phyloP scores from a whole-genome alignment of 2,888 invertebrate species.

The Dicyrtomina minuta region DNA sequence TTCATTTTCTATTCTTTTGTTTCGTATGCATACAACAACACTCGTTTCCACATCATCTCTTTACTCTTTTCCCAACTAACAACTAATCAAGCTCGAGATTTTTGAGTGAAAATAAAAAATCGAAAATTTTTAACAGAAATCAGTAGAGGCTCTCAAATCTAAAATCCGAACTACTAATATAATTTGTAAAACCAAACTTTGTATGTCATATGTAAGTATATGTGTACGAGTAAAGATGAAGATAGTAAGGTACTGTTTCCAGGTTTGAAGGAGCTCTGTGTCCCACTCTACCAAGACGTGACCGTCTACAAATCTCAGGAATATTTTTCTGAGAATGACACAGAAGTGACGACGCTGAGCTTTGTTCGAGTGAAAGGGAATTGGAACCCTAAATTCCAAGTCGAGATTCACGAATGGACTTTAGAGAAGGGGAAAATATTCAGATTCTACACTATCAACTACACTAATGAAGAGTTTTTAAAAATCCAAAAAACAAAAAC shows the following conservation, averaged over 20 bases:
- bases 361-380: slow-evolving; percentile 31
- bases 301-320: slow-evolving; percentile 46
- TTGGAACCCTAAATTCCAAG: slow-evolving; percentile 40
- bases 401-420: slow-evolving; percentile 54
- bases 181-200: too few relatives aligned
- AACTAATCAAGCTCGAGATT: not conserved
- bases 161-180: too few relatives aligned
- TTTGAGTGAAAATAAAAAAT: not conserved
- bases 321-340: slow-evolving; percentile 42
- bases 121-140: not conserved
- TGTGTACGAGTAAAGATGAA: too few relatives aligned
- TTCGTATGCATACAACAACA: too few relatives aligned
- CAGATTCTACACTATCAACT: slow-evolving; percentile 47
- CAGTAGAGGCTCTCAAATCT: too few relatives aligned
- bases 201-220: too few relatives aligned
- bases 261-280: slow-evolving; percentile 37
- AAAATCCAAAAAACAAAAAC: slow-evolving; percentile 6
- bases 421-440: slow-evolving; percentile 51
- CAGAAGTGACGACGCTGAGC: slow-evolving; percentile 40
- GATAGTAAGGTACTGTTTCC: too few relatives aligned
- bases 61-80: not conserved
- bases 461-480: slow-evolving; percentile 30
- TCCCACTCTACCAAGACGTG: slow-evolving; percentile 47
- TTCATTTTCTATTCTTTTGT: not conserved
- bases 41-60: not conserved